phyloP scores from a whole-genome alignment of 2,888 invertebrate genomes.

The Auanema sp. region DNA sequence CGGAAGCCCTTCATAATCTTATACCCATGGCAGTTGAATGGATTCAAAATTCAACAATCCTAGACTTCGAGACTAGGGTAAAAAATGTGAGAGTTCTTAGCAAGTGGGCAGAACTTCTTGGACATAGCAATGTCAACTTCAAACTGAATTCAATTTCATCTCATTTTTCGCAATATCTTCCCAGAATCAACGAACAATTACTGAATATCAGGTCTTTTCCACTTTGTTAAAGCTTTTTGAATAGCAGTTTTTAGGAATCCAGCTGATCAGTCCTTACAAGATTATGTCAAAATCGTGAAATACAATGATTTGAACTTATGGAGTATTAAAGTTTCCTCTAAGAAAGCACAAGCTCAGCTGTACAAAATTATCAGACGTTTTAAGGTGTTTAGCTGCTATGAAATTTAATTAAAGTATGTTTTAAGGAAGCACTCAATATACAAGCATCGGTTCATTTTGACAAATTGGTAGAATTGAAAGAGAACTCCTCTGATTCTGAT shows the following conservation, averaged over 20 bases:
- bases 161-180: slow-evolving; percentile 80
- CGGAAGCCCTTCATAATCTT: slow-evolving; percentile 26
- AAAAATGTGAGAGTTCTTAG: slow-evolving; percentile 72
- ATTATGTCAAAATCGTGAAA: slow-evolving; percentile 89
- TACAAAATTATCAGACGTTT: slow-evolving; percentile 72
- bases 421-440: slow-evolving; percentile 27
- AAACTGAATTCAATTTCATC: slow-evolving; percentile 71
- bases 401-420: neutral
- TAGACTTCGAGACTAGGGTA: slow-evolving; percentile 80
- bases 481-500: too few species aligned
- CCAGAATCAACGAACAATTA: slow-evolving; percentile 40
- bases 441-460: slow-evolving; percentile 37
- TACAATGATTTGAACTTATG: slow-evolving; percentile 95
- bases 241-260: slow-evolving; percentile 72
- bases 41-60: slow-evolving; percentile 80
- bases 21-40: slow-evolving; percentile 60
- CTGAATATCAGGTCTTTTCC: slow-evolving; percentile 69
- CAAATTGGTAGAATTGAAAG: slow-evolving; percentile 29
- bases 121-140: slow-evolving; percentile 17
- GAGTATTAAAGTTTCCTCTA: slow-evolving; percentile 80
- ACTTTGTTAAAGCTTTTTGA: slow-evolving; percentile 64
- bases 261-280: slow-evolving; percentile 84
- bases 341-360: slow-evolving; percentile 67
- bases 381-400: slow-evolving; percentile 67
- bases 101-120: slow-evolving; percentile 26